Evolutionary conservation across 2,797 vertebrate genomes (phyloP).

Genomic region (Brotula barbata): DNA sequence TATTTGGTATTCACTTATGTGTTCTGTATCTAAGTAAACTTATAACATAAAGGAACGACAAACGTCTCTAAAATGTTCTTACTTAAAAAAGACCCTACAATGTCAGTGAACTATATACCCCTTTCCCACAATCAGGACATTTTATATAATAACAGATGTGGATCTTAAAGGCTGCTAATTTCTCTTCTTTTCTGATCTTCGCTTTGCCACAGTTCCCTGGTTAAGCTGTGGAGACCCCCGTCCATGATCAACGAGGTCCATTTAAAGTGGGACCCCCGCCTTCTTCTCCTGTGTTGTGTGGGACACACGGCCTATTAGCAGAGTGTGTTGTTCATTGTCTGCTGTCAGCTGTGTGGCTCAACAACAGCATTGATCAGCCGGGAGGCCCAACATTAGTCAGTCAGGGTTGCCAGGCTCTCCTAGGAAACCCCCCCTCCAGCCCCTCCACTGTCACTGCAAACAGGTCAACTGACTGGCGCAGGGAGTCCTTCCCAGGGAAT

Average conservation of each 20-base stretch:
- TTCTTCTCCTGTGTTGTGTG: conserved; percentile 53
- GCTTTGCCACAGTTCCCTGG: conserved; percentile 27
- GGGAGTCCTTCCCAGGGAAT: conserved; percentile 56
- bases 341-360: conserved; percentile 66
- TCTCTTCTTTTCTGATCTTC: too few relatives aligned
- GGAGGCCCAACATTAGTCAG: conserved; percentile 57
- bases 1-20: too few relatives aligned
- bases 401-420: conserved; percentile 58
- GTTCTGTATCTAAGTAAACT: too few relatives aligned
- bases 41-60: too few relatives aligned
- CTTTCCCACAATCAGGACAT: too few relatives aligned
- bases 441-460: conserved; percentile 47
- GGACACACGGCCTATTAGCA: conserved; percentile 66
- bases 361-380: conserved; percentile 59
- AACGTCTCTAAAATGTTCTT: too few relatives aligned
- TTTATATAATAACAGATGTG: too few relatives aligned
- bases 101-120: too few relatives aligned
- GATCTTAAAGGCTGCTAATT: too few relatives aligned
- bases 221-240: conserved; percentile 41
- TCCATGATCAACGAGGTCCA: conserved; percentile 37
- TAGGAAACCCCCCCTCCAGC: conserved; percentile 44
- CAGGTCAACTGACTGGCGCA: conserved; percentile 62
- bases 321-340: conserved; percentile 71
- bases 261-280: conserved; percentile 36
- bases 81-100: too few relatives aligned